Percentiles rank a stretch among this genome's conserved stretches.
Conservation (phyloP, 2,888 invertebrate species). For the Drosophila cognata region DNA sequence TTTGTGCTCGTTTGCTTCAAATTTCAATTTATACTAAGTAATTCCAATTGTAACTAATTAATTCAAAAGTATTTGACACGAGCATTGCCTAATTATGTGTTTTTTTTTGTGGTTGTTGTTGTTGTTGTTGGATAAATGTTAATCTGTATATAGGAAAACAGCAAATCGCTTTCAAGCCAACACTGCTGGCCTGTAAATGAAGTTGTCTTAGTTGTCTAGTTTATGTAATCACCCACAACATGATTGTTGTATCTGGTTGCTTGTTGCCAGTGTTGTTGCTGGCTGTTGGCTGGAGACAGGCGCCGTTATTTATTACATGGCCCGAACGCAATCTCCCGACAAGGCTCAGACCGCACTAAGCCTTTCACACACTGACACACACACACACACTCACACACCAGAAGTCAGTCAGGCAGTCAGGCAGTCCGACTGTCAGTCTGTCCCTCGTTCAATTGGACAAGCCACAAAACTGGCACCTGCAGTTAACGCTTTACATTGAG, state of each 20-base stretch:
- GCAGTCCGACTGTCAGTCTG: constrained; percentile 9
- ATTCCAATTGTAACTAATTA: constrained; percentile 34
- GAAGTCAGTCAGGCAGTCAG: constrained; percentile 29
- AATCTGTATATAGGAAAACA: constrained; percentile 45
- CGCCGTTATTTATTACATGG: constrained; percentile 56
- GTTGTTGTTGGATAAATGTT: neutral
- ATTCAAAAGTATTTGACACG: constrained; percentile 21
- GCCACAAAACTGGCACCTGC: constrained; percentile 58
- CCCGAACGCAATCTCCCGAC: constrained; percentile 41
- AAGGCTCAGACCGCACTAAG: constrained; percentile 25
- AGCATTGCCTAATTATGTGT: constrained; percentile 48
- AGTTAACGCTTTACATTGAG: constrained; percentile 22
- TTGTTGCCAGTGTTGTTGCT: constrained; percentile 15
- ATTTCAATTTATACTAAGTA: constrained; percentile 8
- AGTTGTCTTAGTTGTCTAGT: constrained; percentile 69
- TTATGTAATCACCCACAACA: constrained; percentile 79
- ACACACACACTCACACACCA: neutral
- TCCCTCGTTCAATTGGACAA: constrained; percentile 43
- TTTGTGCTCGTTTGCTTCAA: constrained; percentile 32
- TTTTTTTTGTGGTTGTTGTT: neutral
- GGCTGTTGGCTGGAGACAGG: constrained; percentile 36
- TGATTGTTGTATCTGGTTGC: constrained; percentile 67
- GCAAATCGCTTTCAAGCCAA: constrained; percentile 73
- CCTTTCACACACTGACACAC: constrained; percentile 42
- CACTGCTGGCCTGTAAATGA: constrained; percentile 59